Base-by-base conservation (phyloP, 2,888 invertebrate species). In the Eristalis pertinax region DNA sequence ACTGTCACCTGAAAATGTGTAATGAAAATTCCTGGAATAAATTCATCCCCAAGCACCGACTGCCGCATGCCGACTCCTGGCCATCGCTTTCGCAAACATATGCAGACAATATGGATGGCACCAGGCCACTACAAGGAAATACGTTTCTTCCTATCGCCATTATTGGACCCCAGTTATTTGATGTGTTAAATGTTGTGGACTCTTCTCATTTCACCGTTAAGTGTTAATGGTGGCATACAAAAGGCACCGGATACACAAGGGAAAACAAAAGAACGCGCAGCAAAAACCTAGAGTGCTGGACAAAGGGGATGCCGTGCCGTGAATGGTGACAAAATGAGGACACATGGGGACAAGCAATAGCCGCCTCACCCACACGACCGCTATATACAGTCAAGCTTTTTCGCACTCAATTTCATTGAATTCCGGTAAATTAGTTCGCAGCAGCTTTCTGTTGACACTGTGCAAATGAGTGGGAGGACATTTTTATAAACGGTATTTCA, bases 331-430 rank as follows among this genome's bases (percentile, higher is more conserved):
- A 50, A 50, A 70, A 72, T 67, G 82, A 67, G 78, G 24, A 63
- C 68, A 74, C 72, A 76, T 50, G 64, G 56, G 19, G 19, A 50
- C 60, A 58, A 63, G 73, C 56, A 67, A 78, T 68, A 38, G 50
- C 50, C 83, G 29, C 62, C 83, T n/a, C 70, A 19, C 35, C 50
- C 50, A 19, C 50, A 67, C 32, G 60, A 85, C 75, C 79, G 69
- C 58, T 19, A n/a, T 68, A 72, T 68, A 67, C 70, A 73, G 68
- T 83, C 72, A 87, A 82, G 89, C 89, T 89, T 85, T 89, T 90
- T 90, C 90, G 89, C 90, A 90, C 90, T 90, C 90, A 90, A 90
- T 90, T 90, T 90, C 90, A 90, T 90, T 90, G 90, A 89, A 90
- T 90, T 89, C 90, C 90, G 89, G 89, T 90, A 90, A 90, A 90